Conservation (phyloP, 2,888 invertebrate species). For the Anoplius nigerrimus region DNA sequence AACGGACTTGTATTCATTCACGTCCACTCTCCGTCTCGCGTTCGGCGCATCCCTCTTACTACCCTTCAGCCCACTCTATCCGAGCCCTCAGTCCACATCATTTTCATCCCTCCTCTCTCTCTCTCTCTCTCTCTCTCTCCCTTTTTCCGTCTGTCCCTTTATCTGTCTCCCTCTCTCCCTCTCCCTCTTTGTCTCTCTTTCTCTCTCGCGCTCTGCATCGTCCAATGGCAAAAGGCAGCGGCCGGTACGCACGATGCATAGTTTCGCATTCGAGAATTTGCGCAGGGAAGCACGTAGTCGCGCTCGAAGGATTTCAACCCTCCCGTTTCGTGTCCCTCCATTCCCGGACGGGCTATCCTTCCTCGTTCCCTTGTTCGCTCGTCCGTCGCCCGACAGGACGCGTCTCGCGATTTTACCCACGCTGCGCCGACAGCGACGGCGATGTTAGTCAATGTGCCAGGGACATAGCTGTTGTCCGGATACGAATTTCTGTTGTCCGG, state of each 20-base stretch:
- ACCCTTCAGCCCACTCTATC: neutral
- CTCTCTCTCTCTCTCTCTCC: conserved; percentile 4
- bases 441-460: conserved; percentile 18
- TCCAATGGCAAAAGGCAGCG: neutral
- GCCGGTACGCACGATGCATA: too few relatives aligned
- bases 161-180: neutral
- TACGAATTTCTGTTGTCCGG: conserved; percentile 21
- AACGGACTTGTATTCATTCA: too few relatives aligned
- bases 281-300: too few relatives aligned
- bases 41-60: neutral
- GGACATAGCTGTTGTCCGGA: conserved; percentile 11
- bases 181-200: conserved; percentile 17
- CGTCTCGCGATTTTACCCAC: conserved; percentile 26
- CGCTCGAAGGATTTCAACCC: too few relatives aligned
- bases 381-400: conserved; percentile 34
- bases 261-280: too few relatives aligned
- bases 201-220: conserved; percentile 9
- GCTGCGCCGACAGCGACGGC: conserved; percentile 35
- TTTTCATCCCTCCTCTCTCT: neutral
- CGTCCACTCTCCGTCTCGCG: too few relatives aligned
- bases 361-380: conserved; percentile 36
- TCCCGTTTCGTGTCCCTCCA: too few relatives aligned
- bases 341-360: conserved; percentile 5
- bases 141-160: neutral
- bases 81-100: neutral